A percentile compares a stretch with the other conserved stretches of the same genome.
Conservation (phyloP, 2,888 invertebrate species). For the Ctenicera cuprea region DNA sequence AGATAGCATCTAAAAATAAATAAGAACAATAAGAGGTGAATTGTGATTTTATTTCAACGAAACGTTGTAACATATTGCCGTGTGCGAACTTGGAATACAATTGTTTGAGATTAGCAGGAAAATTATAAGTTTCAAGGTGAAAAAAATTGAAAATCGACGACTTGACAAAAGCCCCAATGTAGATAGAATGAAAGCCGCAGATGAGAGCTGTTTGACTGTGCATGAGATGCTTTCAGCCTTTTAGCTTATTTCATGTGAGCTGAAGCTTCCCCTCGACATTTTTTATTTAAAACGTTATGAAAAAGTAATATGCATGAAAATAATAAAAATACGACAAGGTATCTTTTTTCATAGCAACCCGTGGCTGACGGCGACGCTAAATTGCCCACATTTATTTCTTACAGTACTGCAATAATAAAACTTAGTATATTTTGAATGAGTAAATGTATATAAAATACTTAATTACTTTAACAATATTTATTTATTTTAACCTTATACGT, state of each 20-base stretch:
- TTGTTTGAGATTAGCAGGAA: constrained; percentile 8
- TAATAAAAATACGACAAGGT: too few relatives aligned
- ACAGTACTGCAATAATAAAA: too few relatives aligned
- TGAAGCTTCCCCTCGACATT: background rate
- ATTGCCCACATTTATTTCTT: too few relatives aligned
- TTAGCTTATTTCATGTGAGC: background rate
- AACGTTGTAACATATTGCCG: background rate
- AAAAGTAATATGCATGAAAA: background rate
- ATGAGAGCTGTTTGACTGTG: constrained; percentile 11
- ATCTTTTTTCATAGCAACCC: too few relatives aligned
- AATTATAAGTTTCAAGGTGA: background rate
- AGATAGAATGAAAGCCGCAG: constrained; percentile 8
- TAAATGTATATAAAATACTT: too few relatives aligned
- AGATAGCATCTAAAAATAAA: background rate
- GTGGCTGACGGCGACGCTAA: too few relatives aligned
- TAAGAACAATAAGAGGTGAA: background rate
- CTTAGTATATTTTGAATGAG: too few relatives aligned
- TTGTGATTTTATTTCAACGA: too few relatives aligned
- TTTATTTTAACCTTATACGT: too few relatives aligned
- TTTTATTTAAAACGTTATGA: background rate
- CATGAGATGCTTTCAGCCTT: constrained; percentile 7
- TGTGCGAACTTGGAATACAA: background rate
- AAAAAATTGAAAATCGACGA: background rate
- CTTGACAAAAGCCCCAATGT: background rate
- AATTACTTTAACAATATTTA: too few relatives aligned